These are phyloP conservation scores for Archaeoteleia sp. DNA, from an alignment of 2,888 invertebrate species.

Conservation along the genomic window DNA sequence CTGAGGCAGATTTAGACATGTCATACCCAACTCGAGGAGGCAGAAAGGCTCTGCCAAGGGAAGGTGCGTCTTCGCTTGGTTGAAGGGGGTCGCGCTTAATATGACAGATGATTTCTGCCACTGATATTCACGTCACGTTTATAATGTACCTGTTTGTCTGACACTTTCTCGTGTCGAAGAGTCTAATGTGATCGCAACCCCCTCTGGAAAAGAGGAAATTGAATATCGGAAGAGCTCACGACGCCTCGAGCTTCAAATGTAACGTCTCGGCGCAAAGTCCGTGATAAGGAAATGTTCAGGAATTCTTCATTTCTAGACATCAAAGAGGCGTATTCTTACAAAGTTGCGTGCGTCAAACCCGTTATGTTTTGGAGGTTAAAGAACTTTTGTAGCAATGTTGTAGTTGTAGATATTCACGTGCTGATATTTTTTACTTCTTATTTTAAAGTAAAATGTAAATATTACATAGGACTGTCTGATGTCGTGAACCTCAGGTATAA, in stretches of 20 bases:
- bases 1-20: slow-evolving; percentile 1
- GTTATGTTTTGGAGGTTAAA: too few relatives aligned
- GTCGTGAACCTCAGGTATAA: too few relatives aligned
- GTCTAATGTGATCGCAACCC: slow-evolving; percentile 16
- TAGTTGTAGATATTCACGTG: too few relatives aligned
- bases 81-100: slow-evolving; percentile 33
- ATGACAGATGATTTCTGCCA: slow-evolving; percentile 38
- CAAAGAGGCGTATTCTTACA: too few relatives aligned
- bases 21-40: slow-evolving; percentile 6
- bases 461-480: too few relatives aligned
- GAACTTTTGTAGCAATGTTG: too few relatives aligned
- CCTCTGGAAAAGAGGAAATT: slow-evolving; percentile 33
- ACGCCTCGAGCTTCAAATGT: slow-evolving; percentile 32
- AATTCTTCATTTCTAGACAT: slow-evolving; percentile 10
- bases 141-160: slow-evolving; percentile 42
- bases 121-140: slow-evolving; percentile 27
- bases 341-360: too few relatives aligned
- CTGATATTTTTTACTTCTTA: too few relatives aligned
- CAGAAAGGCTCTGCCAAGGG: not conserved
- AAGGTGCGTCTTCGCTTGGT: slow-evolving; percentile 9
- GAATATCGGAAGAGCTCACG: slow-evolving; percentile 39
- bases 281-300: slow-evolving; percentile 13
- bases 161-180: slow-evolving; percentile 28
- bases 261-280: slow-evolving; percentile 16
- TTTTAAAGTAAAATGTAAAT: too few relatives aligned